Evolutionary conservation across 2,888 invertebrate genomes (phyloP).

Genomic region (Eristalis arbustorum): DNA sequence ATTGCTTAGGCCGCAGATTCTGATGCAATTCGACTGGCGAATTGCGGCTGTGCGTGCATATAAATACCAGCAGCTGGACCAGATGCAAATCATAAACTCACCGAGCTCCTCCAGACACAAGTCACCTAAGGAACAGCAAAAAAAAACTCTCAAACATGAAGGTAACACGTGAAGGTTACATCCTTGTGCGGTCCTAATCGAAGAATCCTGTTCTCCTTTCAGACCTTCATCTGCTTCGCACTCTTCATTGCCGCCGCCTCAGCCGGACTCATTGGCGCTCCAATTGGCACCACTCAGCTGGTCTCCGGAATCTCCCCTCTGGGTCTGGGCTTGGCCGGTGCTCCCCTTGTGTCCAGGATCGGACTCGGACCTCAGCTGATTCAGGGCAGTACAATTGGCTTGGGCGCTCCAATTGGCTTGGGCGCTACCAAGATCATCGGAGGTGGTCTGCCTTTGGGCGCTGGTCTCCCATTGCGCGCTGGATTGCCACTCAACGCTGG

Average conservation of each 20-base stretch:
- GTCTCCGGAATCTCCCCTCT: conserved; percentile 26
- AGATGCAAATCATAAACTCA: conserved; percentile 4
- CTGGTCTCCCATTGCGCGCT: neutral
- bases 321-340: neutral
- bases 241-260: conserved; percentile 29
- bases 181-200: neutral
- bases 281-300: neutral
- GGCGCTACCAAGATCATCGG: conserved; percentile 8
- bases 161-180: neutral
- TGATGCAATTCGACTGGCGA: conserved; percentile 25
- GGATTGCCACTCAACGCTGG: neutral
- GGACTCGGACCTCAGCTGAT: neutral
- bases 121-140: conserved; percentile 1
- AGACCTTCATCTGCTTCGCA: conserved; percentile 32
- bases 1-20: neutral
- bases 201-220: neutral
- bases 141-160: conserved; percentile 25
- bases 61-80: conserved; percentile 29
- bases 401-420: neutral
- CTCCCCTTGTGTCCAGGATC: neutral
- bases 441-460: neutral
- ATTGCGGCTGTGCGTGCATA: conserved; percentile 13
- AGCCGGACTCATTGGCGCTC: conserved; percentile 14
- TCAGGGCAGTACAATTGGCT: neutral
- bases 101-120: conserved; percentile 17